phyloP scores from a whole-genome alignment of 2,888 invertebrate genomes.

The Athrips mouffetella region DNA sequence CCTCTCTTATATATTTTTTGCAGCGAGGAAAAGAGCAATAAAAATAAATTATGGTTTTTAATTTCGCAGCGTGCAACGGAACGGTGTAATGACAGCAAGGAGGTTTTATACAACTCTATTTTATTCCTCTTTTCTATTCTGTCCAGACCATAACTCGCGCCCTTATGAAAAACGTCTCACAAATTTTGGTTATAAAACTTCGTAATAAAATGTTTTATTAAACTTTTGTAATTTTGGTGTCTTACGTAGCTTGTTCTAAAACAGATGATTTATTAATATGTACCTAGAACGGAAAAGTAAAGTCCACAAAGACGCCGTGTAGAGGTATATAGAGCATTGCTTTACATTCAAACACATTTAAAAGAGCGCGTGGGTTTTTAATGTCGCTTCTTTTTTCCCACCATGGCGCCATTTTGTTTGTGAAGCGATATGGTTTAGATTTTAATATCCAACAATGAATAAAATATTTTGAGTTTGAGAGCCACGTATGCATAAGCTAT shows the following conservation, averaged over 20 bases:
- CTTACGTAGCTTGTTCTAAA: neutral
- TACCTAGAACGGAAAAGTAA: too few relatives aligned
- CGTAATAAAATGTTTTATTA: constrained; percentile 11
- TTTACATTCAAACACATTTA: too few relatives aligned
- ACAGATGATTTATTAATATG: too few relatives aligned
- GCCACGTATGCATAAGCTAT: too few relatives aligned
- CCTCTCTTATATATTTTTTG: constrained; percentile 40
- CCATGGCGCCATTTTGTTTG: too few relatives aligned
- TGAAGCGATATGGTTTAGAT: too few relatives aligned
- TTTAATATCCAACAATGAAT: too few relatives aligned
- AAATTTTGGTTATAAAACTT: constrained; percentile 7
- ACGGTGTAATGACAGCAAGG: constrained; percentile 29
- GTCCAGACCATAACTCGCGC: neutral
- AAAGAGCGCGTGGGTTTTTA: too few relatives aligned
- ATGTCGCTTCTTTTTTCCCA: too few relatives aligned
- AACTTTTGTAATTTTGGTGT: constrained; percentile 4
- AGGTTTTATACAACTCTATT: constrained; percentile 20
- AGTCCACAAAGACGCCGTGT: too few relatives aligned
- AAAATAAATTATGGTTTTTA: constrained; percentile 72
- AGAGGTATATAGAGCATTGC: too few relatives aligned
- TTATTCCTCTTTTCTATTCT: constrained; percentile 13
- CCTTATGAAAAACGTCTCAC: constrained; percentile 9
- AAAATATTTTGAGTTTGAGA: too few relatives aligned
- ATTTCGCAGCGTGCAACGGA: constrained; percentile 43
- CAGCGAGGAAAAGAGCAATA: constrained; percentile 48